These are phyloP conservation scores for Nebria brevicollis DNA, from an alignment of 2,888 invertebrate genomes.

Conservation along the genomic window DNA sequence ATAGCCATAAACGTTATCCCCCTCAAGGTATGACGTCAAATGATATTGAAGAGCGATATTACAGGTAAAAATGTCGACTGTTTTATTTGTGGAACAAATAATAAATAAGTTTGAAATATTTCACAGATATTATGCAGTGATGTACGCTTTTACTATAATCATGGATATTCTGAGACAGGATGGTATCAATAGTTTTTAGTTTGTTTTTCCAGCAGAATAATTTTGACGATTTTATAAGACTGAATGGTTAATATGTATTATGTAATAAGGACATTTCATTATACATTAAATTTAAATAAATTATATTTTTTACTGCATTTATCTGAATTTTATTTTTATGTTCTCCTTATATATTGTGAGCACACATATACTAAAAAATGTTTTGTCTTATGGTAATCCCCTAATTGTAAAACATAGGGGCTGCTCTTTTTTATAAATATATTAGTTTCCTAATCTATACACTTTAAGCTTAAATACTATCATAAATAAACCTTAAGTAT, in stretches of 20 bases:
- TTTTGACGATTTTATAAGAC: slow-evolving; percentile 19
- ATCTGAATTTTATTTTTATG: not conserved
- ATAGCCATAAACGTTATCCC: slow-evolving; percentile 24
- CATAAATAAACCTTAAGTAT: too few species aligned
- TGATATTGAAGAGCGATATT: slow-evolving; percentile 36
- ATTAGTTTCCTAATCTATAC: too few species aligned
- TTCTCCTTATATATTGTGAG: not conserved
- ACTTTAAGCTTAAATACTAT: too few species aligned
- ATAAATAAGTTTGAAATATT: not conserved
- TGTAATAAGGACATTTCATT: not conserved
- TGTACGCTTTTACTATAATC: slow-evolving; percentile 40
- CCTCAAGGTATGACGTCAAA: slow-evolving; percentile 6
- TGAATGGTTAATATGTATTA: slow-evolving; percentile 6
- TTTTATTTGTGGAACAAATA: not conserved
- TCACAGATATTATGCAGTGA: slow-evolving; percentile 38
- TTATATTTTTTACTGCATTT: not conserved
- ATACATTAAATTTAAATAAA: not conserved
- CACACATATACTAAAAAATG: too few species aligned
- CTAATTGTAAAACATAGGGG: too few species aligned
- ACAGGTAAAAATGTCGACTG: not conserved
- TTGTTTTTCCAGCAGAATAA: not conserved
- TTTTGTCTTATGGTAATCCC: too few species aligned
- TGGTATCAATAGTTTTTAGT: slow-evolving; percentile 29
- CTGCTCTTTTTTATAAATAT: too few species aligned
- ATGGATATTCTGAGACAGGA: slow-evolving; percentile 39